Percentiles rank a stretch among this genome's conserved stretches.
phyloP scores from a whole-genome alignment of 2,797 vertebrate species.

The Argya squamiceps region DNA sequence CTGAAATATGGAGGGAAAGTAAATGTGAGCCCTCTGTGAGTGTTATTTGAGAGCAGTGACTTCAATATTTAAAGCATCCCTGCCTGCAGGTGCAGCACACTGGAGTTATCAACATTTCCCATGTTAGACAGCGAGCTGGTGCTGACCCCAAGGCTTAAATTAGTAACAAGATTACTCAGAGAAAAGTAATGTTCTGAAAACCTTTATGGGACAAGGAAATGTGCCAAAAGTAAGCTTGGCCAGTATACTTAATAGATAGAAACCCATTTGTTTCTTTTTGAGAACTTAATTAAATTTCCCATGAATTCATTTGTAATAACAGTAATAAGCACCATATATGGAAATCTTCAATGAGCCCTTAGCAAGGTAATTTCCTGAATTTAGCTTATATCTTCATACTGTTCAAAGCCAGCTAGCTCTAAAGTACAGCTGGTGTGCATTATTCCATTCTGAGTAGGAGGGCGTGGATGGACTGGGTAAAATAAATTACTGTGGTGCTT shows the following conservation, averaged over 20 bases:
- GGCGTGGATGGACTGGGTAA: not conserved
- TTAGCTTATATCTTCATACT: conserved; percentile 39
- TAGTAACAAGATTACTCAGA: conserved; percentile 54
- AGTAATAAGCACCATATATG: conserved; percentile 48
- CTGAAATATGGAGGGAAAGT: not conserved
- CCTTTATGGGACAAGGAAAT: conserved; percentile 14
- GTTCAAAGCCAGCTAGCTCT: conserved; percentile 36
- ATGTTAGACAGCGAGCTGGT: not conserved
- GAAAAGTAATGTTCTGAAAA: conserved; percentile 38
- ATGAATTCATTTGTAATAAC: conserved; percentile 58
- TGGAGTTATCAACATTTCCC: not conserved
- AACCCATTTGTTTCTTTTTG: conserved; percentile 48
- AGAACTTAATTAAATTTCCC: conserved; percentile 64
- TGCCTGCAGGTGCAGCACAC: not conserved
- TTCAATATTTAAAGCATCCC: not conserved
- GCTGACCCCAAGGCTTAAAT: not conserved
- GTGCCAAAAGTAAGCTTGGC: conserved; percentile 54
- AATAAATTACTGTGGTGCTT: not conserved
- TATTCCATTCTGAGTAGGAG: not conserved
- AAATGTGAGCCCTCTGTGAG: not conserved
- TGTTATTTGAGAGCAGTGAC: not conserved
- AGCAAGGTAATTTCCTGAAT: conserved; percentile 69
- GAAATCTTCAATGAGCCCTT: conserved; percentile 31
- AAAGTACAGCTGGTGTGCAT: conserved; percentile 51
- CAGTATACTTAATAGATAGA: conserved; percentile 28